Conservation (phyloP, 2,888 invertebrate genomes). For the Cybosia mesomella region DNA sequence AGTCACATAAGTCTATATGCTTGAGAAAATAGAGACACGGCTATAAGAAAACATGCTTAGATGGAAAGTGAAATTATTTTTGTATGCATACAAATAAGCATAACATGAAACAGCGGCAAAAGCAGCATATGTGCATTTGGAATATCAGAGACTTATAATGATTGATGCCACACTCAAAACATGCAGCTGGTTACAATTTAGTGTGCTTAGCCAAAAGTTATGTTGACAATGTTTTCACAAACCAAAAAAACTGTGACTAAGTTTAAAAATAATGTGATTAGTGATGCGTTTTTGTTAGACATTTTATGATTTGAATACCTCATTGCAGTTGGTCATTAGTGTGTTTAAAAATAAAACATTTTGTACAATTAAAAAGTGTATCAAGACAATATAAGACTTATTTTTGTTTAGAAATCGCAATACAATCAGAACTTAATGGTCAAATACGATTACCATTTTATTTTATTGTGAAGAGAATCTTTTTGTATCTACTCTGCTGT, state of each 20-base stretch:
- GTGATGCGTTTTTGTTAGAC: neutral
- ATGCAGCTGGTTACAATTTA: neutral
- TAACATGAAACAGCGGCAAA: no score
- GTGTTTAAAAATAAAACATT: slow-evolving; percentile 6
- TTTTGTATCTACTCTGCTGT: slow-evolving; percentile 27
- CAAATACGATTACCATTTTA: slow-evolving; percentile 34
- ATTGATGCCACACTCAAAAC: neutral
- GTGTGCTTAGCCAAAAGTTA: neutral
- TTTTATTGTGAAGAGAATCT: slow-evolving; percentile 25
- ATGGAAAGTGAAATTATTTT: no score
- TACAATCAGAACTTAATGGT: slow-evolving; percentile 24
- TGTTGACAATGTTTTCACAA: neutral
- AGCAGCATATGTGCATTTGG: neutral
- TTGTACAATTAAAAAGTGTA: neutral
- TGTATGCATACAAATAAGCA: no score
- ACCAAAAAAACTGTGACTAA: neutral
- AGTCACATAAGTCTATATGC: no score
- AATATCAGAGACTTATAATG: neutral
- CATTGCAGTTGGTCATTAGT: neutral
- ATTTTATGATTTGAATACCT: slow-evolving; percentile 1
- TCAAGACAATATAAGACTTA: slow-evolving; percentile 16
- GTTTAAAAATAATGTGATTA: neutral
- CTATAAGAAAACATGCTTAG: no score
- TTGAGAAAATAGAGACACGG: no score
- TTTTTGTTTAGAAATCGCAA: slow-evolving; percentile 19